phyloP scores from a whole-genome alignment of 2,797 vertebrate species.

The Enteromius unitaeniatus region DNA sequence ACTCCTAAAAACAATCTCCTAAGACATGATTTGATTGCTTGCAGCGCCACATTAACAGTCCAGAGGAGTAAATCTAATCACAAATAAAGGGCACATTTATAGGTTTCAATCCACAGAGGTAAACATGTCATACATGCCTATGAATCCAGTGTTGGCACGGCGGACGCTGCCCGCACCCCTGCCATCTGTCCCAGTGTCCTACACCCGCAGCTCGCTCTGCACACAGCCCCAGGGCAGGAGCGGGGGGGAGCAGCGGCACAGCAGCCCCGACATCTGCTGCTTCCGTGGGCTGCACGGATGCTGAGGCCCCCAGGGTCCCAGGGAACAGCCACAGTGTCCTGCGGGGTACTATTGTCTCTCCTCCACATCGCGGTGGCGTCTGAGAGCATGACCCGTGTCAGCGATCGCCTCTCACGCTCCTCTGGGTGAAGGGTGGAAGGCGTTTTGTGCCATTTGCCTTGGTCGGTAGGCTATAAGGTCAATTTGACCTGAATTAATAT shows the following conservation, averaged over 20 bases:
- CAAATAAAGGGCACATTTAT: slow-evolving; percentile 62
- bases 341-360: slow-evolving; percentile 45
- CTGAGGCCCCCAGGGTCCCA: slow-evolving; percentile 50
- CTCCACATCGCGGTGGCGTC: slow-evolving; percentile 52
- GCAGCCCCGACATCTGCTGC: slow-evolving; percentile 63
- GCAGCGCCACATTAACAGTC: slow-evolving; percentile 49
- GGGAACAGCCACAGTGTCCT: slow-evolving; percentile 41
- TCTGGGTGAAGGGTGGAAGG: slow-evolving; percentile 31
- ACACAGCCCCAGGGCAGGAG: slow-evolving; percentile 62
- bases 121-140: slow-evolving; percentile 61
- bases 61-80: slow-evolving; percentile 37
- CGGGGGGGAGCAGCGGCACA: slow-evolving; percentile 39
- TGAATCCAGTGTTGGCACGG: slow-evolving; percentile 54
- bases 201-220: slow-evolving; percentile 52
- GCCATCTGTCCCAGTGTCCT: slow-evolving; percentile 65
- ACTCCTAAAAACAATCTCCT: not conserved
- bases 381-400: slow-evolving; percentile 40
- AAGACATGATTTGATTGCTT: not conserved
- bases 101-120: slow-evolving; percentile 60
- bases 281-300: slow-evolving; percentile 55
- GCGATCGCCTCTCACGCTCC: slow-evolving; percentile 35
- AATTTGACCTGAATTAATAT: slow-evolving; percentile 66
- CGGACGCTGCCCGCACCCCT: slow-evolving; percentile 46
- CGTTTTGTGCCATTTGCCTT: slow-evolving; percentile 57
- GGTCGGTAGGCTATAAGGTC: slow-evolving; percentile 63